Percentiles rank a stretch among this genome's conserved stretches.
These are phyloP conservation scores for Thunnus thynnus DNA, from an alignment of 2,113 vertebrate species.

Conservation along the genomic window DNA sequence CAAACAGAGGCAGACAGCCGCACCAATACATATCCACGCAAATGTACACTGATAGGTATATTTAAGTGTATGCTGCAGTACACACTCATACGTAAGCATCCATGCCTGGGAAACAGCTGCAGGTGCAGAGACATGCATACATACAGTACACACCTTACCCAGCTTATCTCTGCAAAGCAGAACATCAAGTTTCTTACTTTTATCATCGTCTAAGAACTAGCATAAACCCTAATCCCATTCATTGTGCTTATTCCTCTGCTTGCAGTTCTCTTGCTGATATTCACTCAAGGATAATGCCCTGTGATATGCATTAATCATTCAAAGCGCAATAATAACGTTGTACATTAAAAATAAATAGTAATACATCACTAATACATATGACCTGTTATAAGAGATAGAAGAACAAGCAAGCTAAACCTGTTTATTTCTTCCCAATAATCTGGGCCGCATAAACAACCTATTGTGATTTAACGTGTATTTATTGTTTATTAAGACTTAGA, in stretches of 20 bases:
- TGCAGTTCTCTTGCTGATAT: conserved; percentile 9
- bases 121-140: background rate
- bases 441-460: background rate
- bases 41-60: conserved; percentile 35
- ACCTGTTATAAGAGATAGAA: background rate
- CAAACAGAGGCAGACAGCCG: conserved; percentile 54
- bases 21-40: conserved; percentile 21
- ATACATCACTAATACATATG: background rate
- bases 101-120: background rate
- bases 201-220: conserved; percentile 5
- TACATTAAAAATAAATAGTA: background rate
- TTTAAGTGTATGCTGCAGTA: conserved; percentile 27
- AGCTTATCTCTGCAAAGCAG: conserved; percentile 1
- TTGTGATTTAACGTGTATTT: background rate
- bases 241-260: conserved; percentile 1
- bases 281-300: conserved; percentile 22
- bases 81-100: background rate
- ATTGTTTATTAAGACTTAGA: background rate
- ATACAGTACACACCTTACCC: background rate
- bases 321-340: background rate
- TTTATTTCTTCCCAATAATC: background rate
- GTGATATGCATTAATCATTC: conserved; percentile 25
- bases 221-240: conserved; percentile 14
- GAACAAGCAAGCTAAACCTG: background rate
- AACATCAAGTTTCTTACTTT: background rate